Conservation (phyloP, 1,140 invertebrate species). For the Diachasma alloeum region DNA sequence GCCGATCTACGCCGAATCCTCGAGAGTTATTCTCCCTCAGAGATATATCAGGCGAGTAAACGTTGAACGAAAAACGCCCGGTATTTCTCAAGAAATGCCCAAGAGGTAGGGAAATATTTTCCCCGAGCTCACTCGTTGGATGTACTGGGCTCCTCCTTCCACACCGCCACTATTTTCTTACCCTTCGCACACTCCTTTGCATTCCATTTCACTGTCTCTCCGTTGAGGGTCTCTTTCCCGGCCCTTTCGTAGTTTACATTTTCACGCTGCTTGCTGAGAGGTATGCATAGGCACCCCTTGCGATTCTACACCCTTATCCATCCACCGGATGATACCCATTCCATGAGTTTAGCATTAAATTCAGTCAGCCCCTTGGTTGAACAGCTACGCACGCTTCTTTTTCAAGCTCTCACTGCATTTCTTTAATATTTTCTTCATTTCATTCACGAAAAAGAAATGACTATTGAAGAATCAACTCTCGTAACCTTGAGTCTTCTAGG, state of each 20-base stretch:
- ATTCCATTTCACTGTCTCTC: conserved; percentile 8
- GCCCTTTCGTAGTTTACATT: neutral
- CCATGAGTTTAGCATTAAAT: conserved; percentile 59
- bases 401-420: conserved; percentile 22
- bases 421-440: neutral
- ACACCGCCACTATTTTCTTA: neutral
- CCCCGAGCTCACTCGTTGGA: neutral
- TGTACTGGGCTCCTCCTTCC: neutral
- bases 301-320: conserved; percentile 33
- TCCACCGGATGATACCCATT: conserved; percentile 52
- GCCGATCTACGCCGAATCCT: neutral
- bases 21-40: neutral
- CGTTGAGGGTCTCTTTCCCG: neutral
- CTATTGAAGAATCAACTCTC: too few species aligned
- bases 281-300: conserved; percentile 17
- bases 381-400: conserved; percentile 53
- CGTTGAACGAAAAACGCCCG: neutral
- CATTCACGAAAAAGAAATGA: neutral
- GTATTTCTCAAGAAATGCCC: conserved; percentile 1
- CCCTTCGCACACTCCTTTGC: neutral
- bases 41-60: neutral
- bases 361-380: conserved; percentile 59
- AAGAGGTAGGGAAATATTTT: neutral
- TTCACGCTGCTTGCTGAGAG: conserved; percentile 37
- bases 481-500: too few species aligned